These are phyloP conservation scores for Leptodactylus fuscus DNA, from an alignment of 2,113 vertebrate genomes.

Conservation along the genomic window DNA sequence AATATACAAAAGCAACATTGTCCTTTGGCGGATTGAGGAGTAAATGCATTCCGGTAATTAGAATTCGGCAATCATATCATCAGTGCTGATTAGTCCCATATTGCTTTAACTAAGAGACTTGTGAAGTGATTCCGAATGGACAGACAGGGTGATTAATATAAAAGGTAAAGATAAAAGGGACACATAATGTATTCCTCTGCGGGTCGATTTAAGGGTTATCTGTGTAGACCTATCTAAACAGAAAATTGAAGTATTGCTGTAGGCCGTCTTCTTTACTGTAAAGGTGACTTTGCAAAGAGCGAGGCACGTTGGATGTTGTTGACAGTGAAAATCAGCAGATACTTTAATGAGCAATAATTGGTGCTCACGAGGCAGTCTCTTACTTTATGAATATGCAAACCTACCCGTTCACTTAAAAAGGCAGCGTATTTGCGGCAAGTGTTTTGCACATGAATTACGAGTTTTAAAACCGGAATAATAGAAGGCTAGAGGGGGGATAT, in stretches of 20 bases:
- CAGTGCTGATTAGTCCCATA: constrained; percentile 61
- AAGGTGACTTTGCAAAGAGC: constrained; percentile 52
- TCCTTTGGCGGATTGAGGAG: constrained; percentile 62
- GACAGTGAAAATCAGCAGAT: constrained; percentile 55
- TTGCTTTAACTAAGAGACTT: constrained; percentile 58
- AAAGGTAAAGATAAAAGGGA: constrained; percentile 59
- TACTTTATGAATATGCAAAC: constrained; percentile 53
- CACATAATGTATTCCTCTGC: constrained; percentile 58
- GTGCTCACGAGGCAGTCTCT: constrained; percentile 38
- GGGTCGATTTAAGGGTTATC: constrained; percentile 47
- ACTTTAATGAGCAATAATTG: constrained; percentile 51
- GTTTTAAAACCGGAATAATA: constrained; percentile 46
- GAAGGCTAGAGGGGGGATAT: constrained; percentile 44
- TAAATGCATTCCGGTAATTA: constrained; percentile 62
- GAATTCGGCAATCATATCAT: constrained; percentile 65
- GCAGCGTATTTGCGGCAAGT: constrained; percentile 22
- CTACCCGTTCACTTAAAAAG: constrained; percentile 31
- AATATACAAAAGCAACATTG: constrained; percentile 56
- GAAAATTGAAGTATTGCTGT: constrained; percentile 53
- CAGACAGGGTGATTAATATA: constrained; percentile 54
- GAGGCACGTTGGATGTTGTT: constrained; percentile 49
- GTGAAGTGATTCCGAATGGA: constrained; percentile 62
- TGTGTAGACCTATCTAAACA: constrained; percentile 57
- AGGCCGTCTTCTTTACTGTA: constrained; percentile 60
- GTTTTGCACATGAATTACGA: constrained; percentile 52